These are phyloP conservation scores for Asbolus verrucosus DNA, from an alignment of 1,140 invertebrate species.

Conservation along the genomic window DNA sequence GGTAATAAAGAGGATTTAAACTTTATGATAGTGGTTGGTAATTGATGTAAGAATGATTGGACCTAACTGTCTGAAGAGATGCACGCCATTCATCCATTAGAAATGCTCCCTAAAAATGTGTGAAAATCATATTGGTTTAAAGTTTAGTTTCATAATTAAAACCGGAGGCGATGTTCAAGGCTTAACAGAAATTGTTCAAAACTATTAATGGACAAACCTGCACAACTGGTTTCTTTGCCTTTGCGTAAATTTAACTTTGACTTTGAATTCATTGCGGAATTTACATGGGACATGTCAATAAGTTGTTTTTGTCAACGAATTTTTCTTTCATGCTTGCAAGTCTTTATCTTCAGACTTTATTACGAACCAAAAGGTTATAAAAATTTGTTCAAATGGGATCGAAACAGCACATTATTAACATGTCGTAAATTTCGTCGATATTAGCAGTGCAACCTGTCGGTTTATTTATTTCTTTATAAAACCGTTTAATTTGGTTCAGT, in stretches of 20 bases:
- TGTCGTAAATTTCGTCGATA: background rate
- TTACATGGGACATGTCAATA: background rate
- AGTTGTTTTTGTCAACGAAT: too few species aligned
- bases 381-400: too few species aligned
- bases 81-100: too few species aligned
- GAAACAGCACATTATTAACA: background rate
- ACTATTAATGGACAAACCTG: constrained; percentile 21
- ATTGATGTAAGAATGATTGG: too few species aligned
- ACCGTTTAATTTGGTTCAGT: background rate
- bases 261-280: constrained; percentile 27
- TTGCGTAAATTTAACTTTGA: constrained; percentile 35
- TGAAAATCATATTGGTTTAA: too few species aligned
- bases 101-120: too few species aligned
- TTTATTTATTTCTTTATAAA: background rate
- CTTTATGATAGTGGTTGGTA: too few species aligned
- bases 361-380: too few species aligned
- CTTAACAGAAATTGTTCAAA: constrained; percentile 5
- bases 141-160: background rate
- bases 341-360: too few species aligned
- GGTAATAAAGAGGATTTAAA: too few species aligned
- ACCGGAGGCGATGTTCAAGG: background rate
- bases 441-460: background rate
- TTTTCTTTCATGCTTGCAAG: too few species aligned
- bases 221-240: constrained; percentile 7
- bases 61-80: too few species aligned